phyloP scores from a whole-genome alignment of 2,797 vertebrate species.

The Cyclura pinguis region DNA sequence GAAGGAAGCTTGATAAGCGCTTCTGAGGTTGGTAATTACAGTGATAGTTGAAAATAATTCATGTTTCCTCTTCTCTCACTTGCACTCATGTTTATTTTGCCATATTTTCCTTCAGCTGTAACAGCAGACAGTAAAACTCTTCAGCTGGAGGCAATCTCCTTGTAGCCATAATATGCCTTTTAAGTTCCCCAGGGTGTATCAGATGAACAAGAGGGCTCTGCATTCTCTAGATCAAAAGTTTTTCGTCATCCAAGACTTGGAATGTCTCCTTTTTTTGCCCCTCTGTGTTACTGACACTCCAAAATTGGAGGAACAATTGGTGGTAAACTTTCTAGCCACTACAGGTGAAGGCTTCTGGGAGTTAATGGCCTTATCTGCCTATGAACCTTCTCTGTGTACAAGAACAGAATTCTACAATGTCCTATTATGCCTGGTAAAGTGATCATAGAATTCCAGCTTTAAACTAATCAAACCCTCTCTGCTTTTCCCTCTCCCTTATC shows the following conservation, averaged over 20 bases:
- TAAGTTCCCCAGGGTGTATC: neutral
- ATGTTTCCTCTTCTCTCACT: constrained; percentile 59
- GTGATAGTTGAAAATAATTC: constrained; percentile 69
- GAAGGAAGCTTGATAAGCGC: constrained; percentile 73
- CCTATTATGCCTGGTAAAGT: neutral
- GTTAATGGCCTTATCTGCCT: neutral
- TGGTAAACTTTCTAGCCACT: neutral
- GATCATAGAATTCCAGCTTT: neutral
- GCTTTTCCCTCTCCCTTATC: too few relatives aligned
- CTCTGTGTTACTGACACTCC: neutral
- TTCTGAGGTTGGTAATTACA: constrained; percentile 73
- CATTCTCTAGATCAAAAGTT: neutral
- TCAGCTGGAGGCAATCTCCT: constrained; percentile 57
- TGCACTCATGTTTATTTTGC: constrained; percentile 67
- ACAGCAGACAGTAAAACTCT: constrained; percentile 64
- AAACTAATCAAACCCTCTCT: neutral
- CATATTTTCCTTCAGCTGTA: constrained; percentile 67
- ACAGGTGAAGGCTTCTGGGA: neutral
- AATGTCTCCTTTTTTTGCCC: neutral
- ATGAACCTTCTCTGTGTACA: too few relatives aligned
- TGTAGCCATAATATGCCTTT: constrained; percentile 57
- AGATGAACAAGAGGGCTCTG: neutral
- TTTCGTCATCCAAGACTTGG: neutral
- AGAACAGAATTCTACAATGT: neutral
- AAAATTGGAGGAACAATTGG: neutral